Base-by-base conservation (phyloP, 2,797 vertebrate genomes). In the Gephyroberyx darwinii region DNA sequence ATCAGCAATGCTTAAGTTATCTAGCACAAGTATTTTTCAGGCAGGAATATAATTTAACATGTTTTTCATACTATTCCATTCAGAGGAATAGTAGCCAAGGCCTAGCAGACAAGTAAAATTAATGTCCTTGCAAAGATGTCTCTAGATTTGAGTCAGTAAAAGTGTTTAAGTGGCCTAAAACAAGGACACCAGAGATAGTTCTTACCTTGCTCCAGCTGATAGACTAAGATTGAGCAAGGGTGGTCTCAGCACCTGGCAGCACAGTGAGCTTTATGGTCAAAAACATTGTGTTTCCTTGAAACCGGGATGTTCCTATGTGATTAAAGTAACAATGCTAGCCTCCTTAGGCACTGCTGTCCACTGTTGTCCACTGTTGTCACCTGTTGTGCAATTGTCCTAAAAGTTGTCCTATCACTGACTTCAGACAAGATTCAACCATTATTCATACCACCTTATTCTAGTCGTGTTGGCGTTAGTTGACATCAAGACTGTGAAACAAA, bases 101-200 rank as follows among this genome's bases (percentile, higher is more conserved):
- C 0, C 47, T n/a, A 60, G 45, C 73, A 60, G 76, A 70, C 41
- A 68, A 53, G 68, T 55, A 31, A 55, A 71, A 68, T 64, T 20
- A 72, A 66, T 57, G 8, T 14, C 13, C 2, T 67, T 59, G 43
- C 45, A 73, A 77, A 68, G 65, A 84, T 69, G 55, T 19, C n/a
- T 66, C 81, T 75, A 47, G 67, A 83, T 85, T 80, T 80, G 62
- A 87, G 81, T 83, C 61, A 66, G 69, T 77, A 56, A 30, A 33
- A 53, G 69, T 33, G 85, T 85, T 86, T 87, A 26, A 26, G 26
- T 26, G 26, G 8, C 57, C 58, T n/a, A 2, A 50, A 71, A 75
- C 77, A 87, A 85, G 48, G 81, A 54, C 61, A 65, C 55, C 19
- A 8, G 5, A n/a, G 7, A n/a, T n/a, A n/a, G 17, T 19, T n/a